Base-by-base conservation (phyloP, 2,113 vertebrate genomes). In the Danio rerio region DNA sequence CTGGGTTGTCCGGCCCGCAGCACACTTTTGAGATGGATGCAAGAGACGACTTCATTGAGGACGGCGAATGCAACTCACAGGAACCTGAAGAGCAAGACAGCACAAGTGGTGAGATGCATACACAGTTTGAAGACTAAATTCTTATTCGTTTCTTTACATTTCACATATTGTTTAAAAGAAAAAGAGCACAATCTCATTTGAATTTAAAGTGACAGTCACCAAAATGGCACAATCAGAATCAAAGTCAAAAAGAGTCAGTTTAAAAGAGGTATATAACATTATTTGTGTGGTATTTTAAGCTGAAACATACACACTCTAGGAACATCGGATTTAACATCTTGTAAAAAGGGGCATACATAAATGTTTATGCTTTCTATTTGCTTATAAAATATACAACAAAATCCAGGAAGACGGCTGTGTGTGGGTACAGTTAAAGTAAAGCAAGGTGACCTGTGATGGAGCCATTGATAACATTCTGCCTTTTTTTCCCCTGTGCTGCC, bases 11-110 rank as follows among this genome's bases (percentile, higher is more conserved):
- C 65, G 91, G 92, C 87, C 88, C 92, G 53, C 92, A 93, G 66
- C 93, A 91, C 90, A 89, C 90, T 78, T 93, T 93, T 84, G 93
- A 93, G 89, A 94, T 93, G 92, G 93, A 94, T 49, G 88, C 91
- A 88, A 92, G 93, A 85, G 93, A 93, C 45, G 92, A 94, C 81
- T 94, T 93, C 90, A 89, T 86, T 10, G 93, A 94, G 81, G 92
- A 93, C 87, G 90, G 90, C 42, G 93, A 93, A 87, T 92, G 93
- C 90, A 91, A 92, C 90, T 95, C 93, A 69, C 93, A 92, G 81
- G 93, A 92, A 72, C 78, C 92, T 65, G 92, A 92, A 18, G 93
- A 93, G 66, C 94, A 94, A 86, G 94, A 95, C 81, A 94, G 92
- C 84, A 84, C 91, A 79, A 89, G 93, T 88, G 94, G 94, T 95